phyloP scores from a whole-genome alignment of 2,888 invertebrate species.

The Dioctria linearis region DNA sequence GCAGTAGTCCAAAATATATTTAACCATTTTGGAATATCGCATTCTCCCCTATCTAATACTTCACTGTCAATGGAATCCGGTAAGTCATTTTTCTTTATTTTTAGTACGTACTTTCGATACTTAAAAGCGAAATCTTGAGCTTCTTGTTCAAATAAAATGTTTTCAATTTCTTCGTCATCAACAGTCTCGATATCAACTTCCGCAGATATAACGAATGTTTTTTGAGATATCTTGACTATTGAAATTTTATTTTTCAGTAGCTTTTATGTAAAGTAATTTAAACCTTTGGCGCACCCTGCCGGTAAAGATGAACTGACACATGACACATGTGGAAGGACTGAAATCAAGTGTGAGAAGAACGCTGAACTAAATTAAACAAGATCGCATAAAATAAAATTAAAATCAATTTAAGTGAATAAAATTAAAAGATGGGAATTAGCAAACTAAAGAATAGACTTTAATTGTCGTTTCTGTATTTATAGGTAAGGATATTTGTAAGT shows the following conservation, averaged over 20 bases:
- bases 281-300: too few relatives aligned
- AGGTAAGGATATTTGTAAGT: too few relatives aligned
- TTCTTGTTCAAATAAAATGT: background rate
- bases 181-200: background rate
- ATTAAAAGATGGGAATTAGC: too few relatives aligned
- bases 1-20: background rate
- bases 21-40: slow-evolving; percentile 2
- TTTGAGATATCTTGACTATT: background rate
- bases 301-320: too few relatives aligned
- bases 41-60: background rate
- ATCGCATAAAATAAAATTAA: too few relatives aligned
- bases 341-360: too few relatives aligned
- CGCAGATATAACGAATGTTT: slow-evolving; percentile 5
- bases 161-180: slow-evolving; percentile 4
- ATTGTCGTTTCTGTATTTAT: too few relatives aligned
- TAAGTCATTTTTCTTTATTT: slow-evolving; percentile 11
- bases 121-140: background rate
- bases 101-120: background rate
- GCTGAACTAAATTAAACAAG: too few relatives aligned
- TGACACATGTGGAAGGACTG: too few relatives aligned
- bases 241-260: background rate
- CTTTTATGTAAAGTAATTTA: too few relatives aligned
- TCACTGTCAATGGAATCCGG: slow-evolving; percentile 1
- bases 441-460: too few relatives aligned
- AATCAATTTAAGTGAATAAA: too few relatives aligned